Evolutionary conservation across 2,797 vertebrate species (phyloP).

Genomic region (Chiropotes sagulatus): DNA sequence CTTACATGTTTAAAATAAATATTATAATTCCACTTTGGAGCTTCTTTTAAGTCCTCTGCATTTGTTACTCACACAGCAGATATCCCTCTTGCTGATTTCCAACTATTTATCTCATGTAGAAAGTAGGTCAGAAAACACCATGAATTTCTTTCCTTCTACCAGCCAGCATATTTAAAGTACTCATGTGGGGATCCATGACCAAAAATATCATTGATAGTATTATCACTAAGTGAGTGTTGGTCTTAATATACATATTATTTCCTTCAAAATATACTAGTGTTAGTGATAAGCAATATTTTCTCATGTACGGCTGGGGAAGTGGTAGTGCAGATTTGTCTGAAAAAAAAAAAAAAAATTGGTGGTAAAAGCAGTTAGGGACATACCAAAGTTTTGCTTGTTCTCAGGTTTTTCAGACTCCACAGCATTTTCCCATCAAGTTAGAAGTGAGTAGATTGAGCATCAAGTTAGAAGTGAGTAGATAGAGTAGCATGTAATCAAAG

Average conservation of each 20-base stretch:
- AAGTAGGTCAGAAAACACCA: conserved; percentile 72
- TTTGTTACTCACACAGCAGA: conserved; percentile 50
- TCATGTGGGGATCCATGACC: conserved; percentile 47
- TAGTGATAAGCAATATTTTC: neutral
- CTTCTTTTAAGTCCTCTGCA: neutral
- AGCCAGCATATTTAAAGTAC: conserved; percentile 61
- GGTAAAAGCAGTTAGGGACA: neutral
- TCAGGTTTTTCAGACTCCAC: neutral
- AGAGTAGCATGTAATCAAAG: neutral
- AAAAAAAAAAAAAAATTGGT: neutral
- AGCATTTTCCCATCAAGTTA: neutral
- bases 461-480: neutral
- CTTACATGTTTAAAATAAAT: conserved; percentile 34
- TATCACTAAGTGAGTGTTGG: neutral
- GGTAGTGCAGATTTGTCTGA: neutral
- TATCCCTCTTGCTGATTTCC: conserved; percentile 28
- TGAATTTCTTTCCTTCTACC: conserved; percentile 41
- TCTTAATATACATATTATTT: conserved; percentile 46
- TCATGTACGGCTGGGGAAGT: neutral
- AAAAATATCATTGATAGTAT: conserved; percentile 52
- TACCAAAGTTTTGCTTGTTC: neutral
- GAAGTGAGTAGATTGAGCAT: neutral
- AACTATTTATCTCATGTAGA: conserved; percentile 58
- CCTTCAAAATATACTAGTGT: conserved; percentile 43
- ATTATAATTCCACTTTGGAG: neutral